These are phyloP conservation scores for Drosophila prostipennis DNA, from an alignment of 2,888 invertebrate genomes.

Conservation along the genomic window DNA sequence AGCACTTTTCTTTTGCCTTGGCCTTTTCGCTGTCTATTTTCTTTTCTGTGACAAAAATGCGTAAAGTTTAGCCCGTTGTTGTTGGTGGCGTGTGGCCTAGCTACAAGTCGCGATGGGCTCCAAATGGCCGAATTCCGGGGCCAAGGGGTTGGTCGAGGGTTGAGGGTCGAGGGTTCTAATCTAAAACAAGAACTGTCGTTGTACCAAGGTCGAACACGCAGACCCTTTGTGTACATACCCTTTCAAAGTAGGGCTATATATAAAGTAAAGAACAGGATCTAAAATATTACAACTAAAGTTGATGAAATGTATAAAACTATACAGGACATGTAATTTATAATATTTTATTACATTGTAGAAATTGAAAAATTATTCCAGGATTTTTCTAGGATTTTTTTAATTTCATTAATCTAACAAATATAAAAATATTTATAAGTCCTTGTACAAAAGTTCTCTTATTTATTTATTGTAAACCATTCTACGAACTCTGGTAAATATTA, in stretches of 20 bases:
- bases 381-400: no score
- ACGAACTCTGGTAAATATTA: background rate
- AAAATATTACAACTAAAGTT: no score
- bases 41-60: conserved; percentile 60
- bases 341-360: no score
- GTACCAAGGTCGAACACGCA: conserved; percentile 36
- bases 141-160: conserved; percentile 11
- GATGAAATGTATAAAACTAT: no score
- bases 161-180: conserved; percentile 5
- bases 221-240: conserved; percentile 28
- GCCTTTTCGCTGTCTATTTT: conserved; percentile 29
- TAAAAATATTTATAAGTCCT: no score
- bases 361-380: no score
- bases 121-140: conserved; percentile 34
- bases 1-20: conserved; percentile 46
- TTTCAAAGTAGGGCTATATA: background rate
- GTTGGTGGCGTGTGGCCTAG: conserved; percentile 50
- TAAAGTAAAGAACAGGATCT: background rate
- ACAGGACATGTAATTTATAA: no score
- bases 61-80: conserved; percentile 62
- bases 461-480: background rate
- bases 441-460: background rate
- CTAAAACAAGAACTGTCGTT: conserved; percentile 33
- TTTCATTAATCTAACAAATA: no score
- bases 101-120: conserved; percentile 52